Evolutionary conservation across 2,113 vertebrate genomes (phyloP).

Genomic region (Nycticorax nycticorax): DNA sequence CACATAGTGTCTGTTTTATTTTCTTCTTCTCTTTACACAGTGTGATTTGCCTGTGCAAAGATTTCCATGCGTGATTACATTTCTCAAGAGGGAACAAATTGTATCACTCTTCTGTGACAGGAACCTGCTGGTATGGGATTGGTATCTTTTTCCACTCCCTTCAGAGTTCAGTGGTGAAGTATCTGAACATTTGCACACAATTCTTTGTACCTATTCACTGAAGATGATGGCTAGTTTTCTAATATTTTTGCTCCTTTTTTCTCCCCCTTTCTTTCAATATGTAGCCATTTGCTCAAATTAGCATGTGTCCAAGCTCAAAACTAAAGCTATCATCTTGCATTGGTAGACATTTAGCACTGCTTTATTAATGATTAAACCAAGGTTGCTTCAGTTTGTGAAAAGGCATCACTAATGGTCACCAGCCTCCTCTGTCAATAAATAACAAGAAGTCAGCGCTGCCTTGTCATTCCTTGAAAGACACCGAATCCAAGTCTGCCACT

Average conservation of each 20-base stretch:
- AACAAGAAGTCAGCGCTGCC: not conserved
- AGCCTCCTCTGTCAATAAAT: not conserved
- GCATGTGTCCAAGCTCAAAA: not conserved
- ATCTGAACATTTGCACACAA: not conserved
- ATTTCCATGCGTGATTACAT: not conserved
- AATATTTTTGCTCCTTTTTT: not conserved
- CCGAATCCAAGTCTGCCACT: conserved; percentile 10
- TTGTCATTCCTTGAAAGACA: conserved; percentile 40
- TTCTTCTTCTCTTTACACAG: not conserved
- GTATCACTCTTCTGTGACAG: not conserved
- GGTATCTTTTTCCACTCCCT: not conserved
- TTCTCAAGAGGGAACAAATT: not conserved
- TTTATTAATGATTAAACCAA: conserved; percentile 4
- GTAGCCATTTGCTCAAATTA: not conserved
- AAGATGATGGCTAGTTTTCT: not conserved
- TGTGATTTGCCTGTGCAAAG: not conserved
- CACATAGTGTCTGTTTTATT: not conserved
- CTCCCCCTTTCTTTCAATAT: not conserved
- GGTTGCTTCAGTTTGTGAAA: not conserved
- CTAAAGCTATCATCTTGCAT: not conserved
- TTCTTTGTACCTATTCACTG: not conserved
- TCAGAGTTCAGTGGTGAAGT: not conserved
- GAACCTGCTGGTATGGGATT: not conserved
- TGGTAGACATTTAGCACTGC: not conserved
- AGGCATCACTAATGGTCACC: conserved; percentile 4